Evolutionary conservation across 1,140 invertebrate species (phyloP), one percentile per base, ranked within the genome.

Genomic region (Drosophila santomea): DNA sequence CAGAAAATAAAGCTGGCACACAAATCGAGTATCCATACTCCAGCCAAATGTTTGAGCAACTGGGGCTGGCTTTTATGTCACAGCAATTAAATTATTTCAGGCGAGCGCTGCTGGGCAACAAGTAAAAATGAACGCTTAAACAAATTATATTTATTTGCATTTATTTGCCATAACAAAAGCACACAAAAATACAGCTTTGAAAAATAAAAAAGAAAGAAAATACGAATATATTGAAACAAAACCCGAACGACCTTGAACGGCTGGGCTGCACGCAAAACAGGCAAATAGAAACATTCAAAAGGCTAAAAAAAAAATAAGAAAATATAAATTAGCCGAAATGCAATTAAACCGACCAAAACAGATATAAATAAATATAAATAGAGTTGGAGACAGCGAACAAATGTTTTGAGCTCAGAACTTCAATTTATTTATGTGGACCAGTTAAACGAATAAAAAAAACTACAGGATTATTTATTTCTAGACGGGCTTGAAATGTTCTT

Each of bases 101-200:
- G 56, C 55, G 41, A 60, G 32, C 60, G 38, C 38, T 51, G 68
- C 38, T 51, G 68, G 41, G 45, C 66, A 51, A 44, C 66, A 45
- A 67, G 75, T 69, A 66, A 68, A 62, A 71, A 44, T 58, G 66
- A 66, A 51, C 32, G 44, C 67, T 47, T 35, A 57, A 76, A 68
- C 71, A 77, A 67, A 78, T 80, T 80, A 77, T 77, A 76, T 76
- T 76, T 73, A 76, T 84, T 72, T 71, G 60, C 80, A 78, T 82
- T 63, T 78, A 72, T 67, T 71, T 80, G 81, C 56, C 59, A 73
- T 83, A 54, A 63, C 61, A 63, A 72, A 78, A 63, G 64, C 68
- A 32, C 59, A 62, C 66, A 61, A 15, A 61, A 15, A 36, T 32
- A 69, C 20, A 32, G 7, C 15, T 15, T 5, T 20, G 25, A 32